phyloP scores from a whole-genome alignment of 1,140 invertebrate genomes.

The Drosophila lini region DNA sequence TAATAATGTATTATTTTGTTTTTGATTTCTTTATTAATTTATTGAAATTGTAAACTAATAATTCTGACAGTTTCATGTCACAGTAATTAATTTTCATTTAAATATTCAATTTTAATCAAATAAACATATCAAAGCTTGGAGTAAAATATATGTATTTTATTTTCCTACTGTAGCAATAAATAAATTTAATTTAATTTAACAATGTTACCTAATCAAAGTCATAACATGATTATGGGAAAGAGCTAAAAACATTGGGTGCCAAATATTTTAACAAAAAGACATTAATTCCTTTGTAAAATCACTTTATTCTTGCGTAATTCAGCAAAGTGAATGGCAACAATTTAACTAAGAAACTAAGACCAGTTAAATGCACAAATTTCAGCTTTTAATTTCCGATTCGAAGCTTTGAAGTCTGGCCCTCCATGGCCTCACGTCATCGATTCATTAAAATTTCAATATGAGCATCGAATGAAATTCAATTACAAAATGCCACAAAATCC shows the following conservation, averaged over 20 bases:
- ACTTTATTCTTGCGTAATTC: neutral
- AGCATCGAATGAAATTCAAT: conserved; percentile 49
- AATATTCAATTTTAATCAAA: neutral
- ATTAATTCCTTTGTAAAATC: neutral
- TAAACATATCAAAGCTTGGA: neutral
- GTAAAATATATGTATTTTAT: neutral
- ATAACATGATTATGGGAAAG: neutral
- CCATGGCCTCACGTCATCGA: neutral
- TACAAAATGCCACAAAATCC: conserved; percentile 52
- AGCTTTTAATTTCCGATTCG: conserved; percentile 25
- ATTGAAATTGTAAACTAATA: neutral
- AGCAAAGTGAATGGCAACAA: neutral
- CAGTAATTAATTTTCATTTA: neutral
- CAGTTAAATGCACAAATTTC: neutral
- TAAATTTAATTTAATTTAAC: neutral
- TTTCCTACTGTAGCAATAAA: neutral
- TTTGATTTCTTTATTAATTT: neutral
- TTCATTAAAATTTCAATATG: conserved; percentile 37
- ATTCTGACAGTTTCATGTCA: neutral
- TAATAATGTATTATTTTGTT: neutral
- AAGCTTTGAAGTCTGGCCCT: conserved; percentile 28
- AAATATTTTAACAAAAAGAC: neutral
- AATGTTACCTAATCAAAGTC: neutral
- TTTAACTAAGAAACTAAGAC: neutral
- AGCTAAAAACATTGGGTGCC: neutral